phyloP scores from a whole-genome alignment of 2,797 vertebrate species.

The Hydrolagus colliei region DNA sequence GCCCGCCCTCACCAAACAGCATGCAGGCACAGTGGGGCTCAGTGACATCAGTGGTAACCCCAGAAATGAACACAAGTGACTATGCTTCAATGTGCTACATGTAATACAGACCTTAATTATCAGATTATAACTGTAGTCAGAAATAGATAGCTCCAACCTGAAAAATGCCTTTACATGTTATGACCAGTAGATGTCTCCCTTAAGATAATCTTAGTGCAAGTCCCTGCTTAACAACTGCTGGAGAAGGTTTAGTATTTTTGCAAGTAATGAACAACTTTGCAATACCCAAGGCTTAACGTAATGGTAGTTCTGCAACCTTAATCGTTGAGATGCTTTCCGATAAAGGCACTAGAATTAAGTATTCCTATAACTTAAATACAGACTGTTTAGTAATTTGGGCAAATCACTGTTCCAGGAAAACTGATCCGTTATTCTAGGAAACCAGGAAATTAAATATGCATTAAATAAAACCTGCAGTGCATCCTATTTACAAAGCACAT shows the following conservation, averaged over 20 bases:
- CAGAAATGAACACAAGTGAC: no score
- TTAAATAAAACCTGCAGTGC: background rate
- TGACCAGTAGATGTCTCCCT: slow-evolving; percentile 15
- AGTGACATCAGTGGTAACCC: no score
- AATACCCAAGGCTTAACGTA: background rate
- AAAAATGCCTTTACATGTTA: background rate
- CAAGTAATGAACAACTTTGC: no score
- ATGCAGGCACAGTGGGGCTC: no score
- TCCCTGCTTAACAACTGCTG: no score
- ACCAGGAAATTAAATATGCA: background rate
- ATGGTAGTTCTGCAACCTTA: background rate
- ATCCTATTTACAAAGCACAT: background rate
- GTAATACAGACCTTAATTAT: no score
- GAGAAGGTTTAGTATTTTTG: no score
- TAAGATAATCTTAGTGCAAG: no score
- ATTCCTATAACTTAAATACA: background rate
- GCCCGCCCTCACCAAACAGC: no score
- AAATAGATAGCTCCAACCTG: no score
- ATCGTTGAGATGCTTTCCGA: background rate
- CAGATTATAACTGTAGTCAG: no score
- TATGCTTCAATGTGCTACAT: no score
- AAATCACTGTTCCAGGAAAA: background rate
- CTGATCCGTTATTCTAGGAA: background rate
- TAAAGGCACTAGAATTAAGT: background rate
- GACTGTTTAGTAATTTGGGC: background rate